A percentile compares a stretch with the other conserved stretches of the same genome.
Conservation (phyloP, 1,140 invertebrate genomes). For the Trinorchestia longiramus region DNA sequence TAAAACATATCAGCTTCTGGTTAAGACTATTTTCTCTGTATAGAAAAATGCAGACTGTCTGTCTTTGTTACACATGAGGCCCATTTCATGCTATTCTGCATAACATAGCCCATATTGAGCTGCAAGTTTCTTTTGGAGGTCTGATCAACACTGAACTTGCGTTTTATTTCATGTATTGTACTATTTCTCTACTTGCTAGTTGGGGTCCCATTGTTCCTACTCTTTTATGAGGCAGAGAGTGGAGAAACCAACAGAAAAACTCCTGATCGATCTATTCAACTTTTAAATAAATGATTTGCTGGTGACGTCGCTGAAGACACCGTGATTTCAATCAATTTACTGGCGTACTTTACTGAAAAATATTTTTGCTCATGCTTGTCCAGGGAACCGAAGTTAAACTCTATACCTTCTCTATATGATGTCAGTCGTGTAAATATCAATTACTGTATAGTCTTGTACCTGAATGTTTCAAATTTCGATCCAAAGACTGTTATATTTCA, state of each 20-base stretch:
- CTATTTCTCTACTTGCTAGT: background rate
- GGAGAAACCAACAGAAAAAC: background rate
- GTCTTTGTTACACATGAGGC: too few species aligned
- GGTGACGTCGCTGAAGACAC: background rate
- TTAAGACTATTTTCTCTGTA: background rate
- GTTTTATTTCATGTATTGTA: too few species aligned
- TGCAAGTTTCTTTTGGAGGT: too few species aligned
- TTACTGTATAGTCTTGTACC: constrained; percentile 40
- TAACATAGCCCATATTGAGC: too few species aligned
- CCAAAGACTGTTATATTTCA: constrained; percentile 36
- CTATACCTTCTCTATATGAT: background rate
- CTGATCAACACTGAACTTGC: too few species aligned
- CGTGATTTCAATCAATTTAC: background rate
- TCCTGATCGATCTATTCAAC: background rate
- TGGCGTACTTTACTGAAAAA: background rate
- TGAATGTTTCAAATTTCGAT: constrained; percentile 32
- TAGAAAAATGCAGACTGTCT: background rate
- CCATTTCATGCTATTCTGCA: too few species aligned
- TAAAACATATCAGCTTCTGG: background rate
- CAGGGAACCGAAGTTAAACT: background rate
- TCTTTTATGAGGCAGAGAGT: background rate
- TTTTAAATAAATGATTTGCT: background rate
- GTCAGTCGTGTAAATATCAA: background rate
- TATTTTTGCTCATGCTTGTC: background rate
- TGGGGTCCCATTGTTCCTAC: too few species aligned